Conservation (phyloP, 2,797 vertebrate genomes). For the Pelochelys cantorii region DNA sequence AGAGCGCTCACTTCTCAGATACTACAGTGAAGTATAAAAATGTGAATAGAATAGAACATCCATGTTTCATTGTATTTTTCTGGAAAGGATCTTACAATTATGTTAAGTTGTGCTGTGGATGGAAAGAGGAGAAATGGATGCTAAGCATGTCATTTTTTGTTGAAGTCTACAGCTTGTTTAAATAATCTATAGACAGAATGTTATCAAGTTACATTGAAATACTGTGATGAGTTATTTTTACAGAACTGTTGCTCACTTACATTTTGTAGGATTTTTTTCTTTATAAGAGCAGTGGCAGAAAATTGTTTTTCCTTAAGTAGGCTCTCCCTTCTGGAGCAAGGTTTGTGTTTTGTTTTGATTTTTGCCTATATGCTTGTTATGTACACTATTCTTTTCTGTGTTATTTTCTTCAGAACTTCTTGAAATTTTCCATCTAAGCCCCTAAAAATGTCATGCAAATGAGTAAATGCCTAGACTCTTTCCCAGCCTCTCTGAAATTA, state of each 20-base stretch:
- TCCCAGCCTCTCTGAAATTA: not conserved
- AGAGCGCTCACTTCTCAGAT: not conserved
- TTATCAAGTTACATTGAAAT: not conserved
- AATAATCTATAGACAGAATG: not conserved
- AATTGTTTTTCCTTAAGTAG: not conserved
- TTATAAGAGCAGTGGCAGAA: not conserved
- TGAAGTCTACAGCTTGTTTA: not conserved
- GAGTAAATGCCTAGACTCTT: not conserved
- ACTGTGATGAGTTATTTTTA: not conserved
- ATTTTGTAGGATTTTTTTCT: not conserved
- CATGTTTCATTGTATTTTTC: not conserved
- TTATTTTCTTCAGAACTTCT: not conserved
- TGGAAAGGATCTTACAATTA: not conserved
- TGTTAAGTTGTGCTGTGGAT: not conserved
- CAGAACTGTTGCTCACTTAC: not conserved
- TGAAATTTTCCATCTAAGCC: not conserved
- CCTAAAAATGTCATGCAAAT: not conserved
- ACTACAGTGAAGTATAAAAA: not conserved
- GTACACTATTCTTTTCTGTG: not conserved
- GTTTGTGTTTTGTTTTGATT: not conserved
- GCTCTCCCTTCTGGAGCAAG: not conserved
- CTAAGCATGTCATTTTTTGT: not conserved
- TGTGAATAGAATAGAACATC: not conserved
- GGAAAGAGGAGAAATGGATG: not conserved
- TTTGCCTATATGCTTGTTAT: not conserved